Evolutionary conservation across 2,888 invertebrate genomes (phyloP), one percentile per base, ranked within the genome.

Genomic region (Thereva unica): DNA sequence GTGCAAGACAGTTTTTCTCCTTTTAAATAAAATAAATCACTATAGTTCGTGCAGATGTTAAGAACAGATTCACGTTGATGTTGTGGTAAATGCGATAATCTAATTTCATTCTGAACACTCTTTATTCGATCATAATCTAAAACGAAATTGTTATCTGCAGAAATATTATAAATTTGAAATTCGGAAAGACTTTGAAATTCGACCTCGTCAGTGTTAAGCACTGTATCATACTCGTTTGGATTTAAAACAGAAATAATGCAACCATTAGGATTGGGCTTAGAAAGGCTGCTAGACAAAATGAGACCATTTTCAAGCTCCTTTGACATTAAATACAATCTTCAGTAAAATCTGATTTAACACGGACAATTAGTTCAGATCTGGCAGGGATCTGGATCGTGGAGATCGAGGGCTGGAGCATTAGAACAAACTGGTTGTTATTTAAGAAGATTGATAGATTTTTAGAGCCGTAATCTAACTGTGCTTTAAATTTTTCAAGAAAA

Each of bases 11-110:
- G 37, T 53, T 52, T 52, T 12, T 64, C 63, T 9, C 35, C 47
- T 2, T 49, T 12, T 23, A 63, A 40, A 7, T 61, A 71, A 61
- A 78, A 77, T 3, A 78, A 74, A 42, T 77, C 75, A 5, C 69
- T 67, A 69, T 70, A 76, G 69, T 76, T 69, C 0, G 44, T 12
- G 37, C 74, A 73, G 9, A 75, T 52, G 37, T 72, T 67, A 23
- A 56, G 6, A 12, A 76, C 71, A 64, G 35, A 7, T 6, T 66
- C 6, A 47, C 61, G 66, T 73, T 78, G 76, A 68, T 76, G 75
- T 0, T 54, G 5, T 56, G 76, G 76, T 50, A 74, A 69, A 61
- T 71, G 71, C 35, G 59, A 47, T 40, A 56, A 40, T 37, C 69
- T 64, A 38, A 71, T 38, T 66, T 55, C 42, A 5, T 52, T 6